Conservation (phyloP, 2,888 invertebrate genomes). For the Geotrupes spiniger region DNA sequence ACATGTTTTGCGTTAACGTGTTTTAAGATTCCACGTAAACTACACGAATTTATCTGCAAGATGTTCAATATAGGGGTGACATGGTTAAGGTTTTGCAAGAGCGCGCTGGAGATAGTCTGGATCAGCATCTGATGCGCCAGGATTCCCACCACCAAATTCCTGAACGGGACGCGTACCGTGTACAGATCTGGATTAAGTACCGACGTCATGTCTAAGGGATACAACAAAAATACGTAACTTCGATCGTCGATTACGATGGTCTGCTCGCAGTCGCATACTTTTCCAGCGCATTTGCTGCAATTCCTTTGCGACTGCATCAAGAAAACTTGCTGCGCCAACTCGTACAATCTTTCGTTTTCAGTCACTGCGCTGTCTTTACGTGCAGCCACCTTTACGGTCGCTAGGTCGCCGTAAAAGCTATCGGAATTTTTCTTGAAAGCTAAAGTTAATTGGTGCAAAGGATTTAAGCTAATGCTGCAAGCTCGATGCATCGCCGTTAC, state of each 20-base stretch:
- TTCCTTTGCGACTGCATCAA: constrained; percentile 54
- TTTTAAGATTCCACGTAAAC: constrained; percentile 45
- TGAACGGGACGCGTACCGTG: constrained; percentile 81
- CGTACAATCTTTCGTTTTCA: constrained; percentile 80
- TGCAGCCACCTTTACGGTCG: constrained; percentile 91
- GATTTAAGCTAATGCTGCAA: constrained; percentile 81
- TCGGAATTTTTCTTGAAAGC: constrained; percentile 90
- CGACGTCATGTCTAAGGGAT: constrained; percentile 70
- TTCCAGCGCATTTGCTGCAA: constrained; percentile 44
- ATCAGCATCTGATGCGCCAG: constrained; percentile 90
- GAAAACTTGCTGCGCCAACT: constrained; percentile 86
- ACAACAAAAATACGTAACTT: constrained; percentile 84
- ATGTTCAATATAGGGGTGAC: constrained; percentile 49
- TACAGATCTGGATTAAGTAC: constrained; percentile 73
- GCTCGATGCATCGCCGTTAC: constrained; percentile 80
- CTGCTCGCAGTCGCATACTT: constrained; percentile 48
- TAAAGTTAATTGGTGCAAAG: constrained; percentile 81
- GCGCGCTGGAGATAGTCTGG: constrained; percentile 83
- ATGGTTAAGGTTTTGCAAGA: constrained; percentile 63
- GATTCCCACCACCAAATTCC: constrained; percentile 83
- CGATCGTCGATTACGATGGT: constrained; percentile 71
- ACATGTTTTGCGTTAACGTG: constrained; percentile 60
- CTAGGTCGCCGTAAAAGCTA: constrained; percentile 90
- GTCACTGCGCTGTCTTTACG: constrained; percentile 80
- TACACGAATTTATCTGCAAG: constrained; percentile 47